These are phyloP conservation scores for Tachina fera DNA, from an alignment of 2,888 invertebrate genomes.

Conservation along the genomic window DNA sequence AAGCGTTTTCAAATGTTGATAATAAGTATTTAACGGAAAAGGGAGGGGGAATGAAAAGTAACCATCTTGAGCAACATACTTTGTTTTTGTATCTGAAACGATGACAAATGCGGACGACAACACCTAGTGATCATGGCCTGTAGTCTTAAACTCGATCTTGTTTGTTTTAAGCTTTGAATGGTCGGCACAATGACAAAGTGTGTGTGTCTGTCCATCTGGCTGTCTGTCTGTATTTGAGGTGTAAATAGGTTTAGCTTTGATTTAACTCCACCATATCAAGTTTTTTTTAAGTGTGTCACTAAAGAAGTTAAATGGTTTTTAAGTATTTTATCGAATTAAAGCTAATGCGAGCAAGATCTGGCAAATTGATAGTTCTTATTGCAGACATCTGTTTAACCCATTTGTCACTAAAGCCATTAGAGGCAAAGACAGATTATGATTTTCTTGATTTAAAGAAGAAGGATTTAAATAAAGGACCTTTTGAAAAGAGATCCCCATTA, in stretches of 20 bases:
- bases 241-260: slow-evolving; percentile 21
- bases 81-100: slow-evolving; percentile 39
- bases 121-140: slow-evolving; percentile 23
- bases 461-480: not conserved
- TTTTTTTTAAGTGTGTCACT: not conserved
- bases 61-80: slow-evolving; percentile 44
- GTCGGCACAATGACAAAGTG: slow-evolving; percentile 27
- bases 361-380: too few relatives aligned
- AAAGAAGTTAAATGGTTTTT: slow-evolving; percentile 1
- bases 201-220: not conserved
- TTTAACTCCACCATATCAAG: not conserved
- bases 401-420: not conserved
- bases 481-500: not conserved
- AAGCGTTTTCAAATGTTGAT: slow-evolving; percentile 40
- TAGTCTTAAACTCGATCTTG: slow-evolving; percentile 12
- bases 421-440: not conserved
- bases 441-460: not conserved
- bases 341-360: too few relatives aligned
- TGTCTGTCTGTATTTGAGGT: slow-evolving; percentile 7
- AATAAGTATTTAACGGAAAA: slow-evolving; percentile 32
- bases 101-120: slow-evolving; percentile 67
- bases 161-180: slow-evolving; percentile 38
- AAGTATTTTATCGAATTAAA: slow-evolving; percentile 12
- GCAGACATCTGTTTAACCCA: too few relatives aligned
- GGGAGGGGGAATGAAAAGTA: not conserved